Conservation (phyloP, 37 sponge, comb jelly and placozoan genomes). For the Geodia barretti region DNA sequence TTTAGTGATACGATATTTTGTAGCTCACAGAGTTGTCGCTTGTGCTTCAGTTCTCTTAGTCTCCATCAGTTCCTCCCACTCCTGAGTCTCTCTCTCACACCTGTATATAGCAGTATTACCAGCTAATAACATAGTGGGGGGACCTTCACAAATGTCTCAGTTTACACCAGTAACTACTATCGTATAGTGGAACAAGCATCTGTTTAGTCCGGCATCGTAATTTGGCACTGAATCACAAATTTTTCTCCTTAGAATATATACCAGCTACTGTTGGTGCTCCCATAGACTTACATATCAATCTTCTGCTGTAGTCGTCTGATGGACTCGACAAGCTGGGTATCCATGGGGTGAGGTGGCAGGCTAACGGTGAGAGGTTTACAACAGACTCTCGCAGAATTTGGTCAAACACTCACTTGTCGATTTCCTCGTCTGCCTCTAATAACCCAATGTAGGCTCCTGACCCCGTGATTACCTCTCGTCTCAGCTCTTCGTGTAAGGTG, state of each 20-base stretch:
- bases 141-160: no score
- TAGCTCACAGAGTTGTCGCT: not conserved
- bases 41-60: not conserved
- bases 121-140: no score
- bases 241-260: no score
- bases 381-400: no score
- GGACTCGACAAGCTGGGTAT: not conserved
- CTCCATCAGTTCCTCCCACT: constrained; percentile 37
- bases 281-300: constrained; percentile 28
- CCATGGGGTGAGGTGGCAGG: not conserved
- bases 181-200: no score
- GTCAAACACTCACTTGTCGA: not conserved
- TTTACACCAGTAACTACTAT: no score
- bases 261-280: no score
- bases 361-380: no score
- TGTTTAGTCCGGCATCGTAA: no score
- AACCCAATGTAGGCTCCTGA: constrained; percentile 10
- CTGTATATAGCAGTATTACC: not conserved
- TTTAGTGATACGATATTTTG: no score
- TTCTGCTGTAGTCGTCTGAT: not conserved
- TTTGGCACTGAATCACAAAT: no score
- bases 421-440: constrained; percentile 10
- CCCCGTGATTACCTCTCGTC: constrained; percentile 14
- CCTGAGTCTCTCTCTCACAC: constrained; percentile 30
- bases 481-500: not conserved